A percentile compares a stretch with the other conserved stretches of the same genome.
These are phyloP conservation scores for Holacanthus passer DNA, from an alignment of 2,113 vertebrate species.

Conservation along the genomic window DNA sequence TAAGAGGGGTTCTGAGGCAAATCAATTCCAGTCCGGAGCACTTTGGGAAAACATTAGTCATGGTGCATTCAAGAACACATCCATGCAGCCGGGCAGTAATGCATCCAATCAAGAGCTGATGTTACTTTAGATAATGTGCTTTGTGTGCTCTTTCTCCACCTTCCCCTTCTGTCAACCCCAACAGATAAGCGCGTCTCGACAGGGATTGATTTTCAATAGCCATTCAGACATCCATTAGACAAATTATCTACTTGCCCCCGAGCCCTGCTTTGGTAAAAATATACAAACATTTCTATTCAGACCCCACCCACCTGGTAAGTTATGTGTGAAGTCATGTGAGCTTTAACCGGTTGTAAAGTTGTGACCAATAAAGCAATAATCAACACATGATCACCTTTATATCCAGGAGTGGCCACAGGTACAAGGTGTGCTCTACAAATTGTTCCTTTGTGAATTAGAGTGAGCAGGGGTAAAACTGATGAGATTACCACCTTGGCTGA, in stretches of 20 bases:
- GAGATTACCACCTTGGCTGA: slow-evolving; percentile 59
- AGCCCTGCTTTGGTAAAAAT: slow-evolving; percentile 23
- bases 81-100: slow-evolving; percentile 39
- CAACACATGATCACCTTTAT: not conserved
- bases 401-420: not conserved
- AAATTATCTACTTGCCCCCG: slow-evolving; percentile 53
- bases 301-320: slow-evolving; percentile 52
- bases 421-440: not conserved
- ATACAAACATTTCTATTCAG: slow-evolving; percentile 16
- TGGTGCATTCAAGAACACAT: slow-evolving; percentile 52
- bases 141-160: slow-evolving; percentile 24
- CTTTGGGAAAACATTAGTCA: slow-evolving; percentile 58
- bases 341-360: not conserved
- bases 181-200: slow-evolving; percentile 52
- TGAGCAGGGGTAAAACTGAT: slow-evolving; percentile 46
- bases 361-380: not conserved
- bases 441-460: slow-evolving; percentile 12
- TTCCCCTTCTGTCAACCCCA: slow-evolving; percentile 37
- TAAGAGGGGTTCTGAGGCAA: slow-evolving; percentile 1
- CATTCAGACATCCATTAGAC: slow-evolving; percentile 56
- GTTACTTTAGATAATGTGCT: slow-evolving; percentile 65
- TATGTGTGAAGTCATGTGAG: not conserved
- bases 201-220: slow-evolving; percentile 61
- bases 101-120: slow-evolving; percentile 51
- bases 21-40: slow-evolving; percentile 53